Evolutionary conservation across 2,797 vertebrate species (phyloP), one percentile per base, ranked within the genome.

Genomic region (Hoplostethus mediterraneus): DNA sequence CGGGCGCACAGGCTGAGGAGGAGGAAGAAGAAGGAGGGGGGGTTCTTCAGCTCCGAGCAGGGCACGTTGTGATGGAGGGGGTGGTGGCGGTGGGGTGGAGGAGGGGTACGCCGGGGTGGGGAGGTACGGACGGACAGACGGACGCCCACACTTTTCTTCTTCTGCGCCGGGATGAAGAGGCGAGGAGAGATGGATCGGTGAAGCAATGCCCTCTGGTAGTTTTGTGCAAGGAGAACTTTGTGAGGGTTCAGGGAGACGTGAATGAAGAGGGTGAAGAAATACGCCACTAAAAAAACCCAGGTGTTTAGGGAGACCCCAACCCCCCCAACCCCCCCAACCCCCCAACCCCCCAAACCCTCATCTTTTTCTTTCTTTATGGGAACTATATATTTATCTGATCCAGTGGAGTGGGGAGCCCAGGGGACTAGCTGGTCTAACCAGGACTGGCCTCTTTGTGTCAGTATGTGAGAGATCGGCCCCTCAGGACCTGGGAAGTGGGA

Each of bases 1-100:
- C 82, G 89, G 82, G 90, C 90, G 12, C 93, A 95, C 86, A 83
- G 92, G 65, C 87, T 85, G 70, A 91, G 89, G 56, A 92, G 73
- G 71, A 92, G 85, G 76, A 92, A 93, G 73, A 95, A 94, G 89
- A 95, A 95, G 64, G 94, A 95, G 45, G 85, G 89, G 0, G 94
- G 89, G 14, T 93, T 94, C 86, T 94, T 94, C 73, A 77, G 82
- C 0, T 73, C 91, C 0, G 94, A 95, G 63, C 93, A 93, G 72
- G 86, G 92, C 5, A 90, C 91, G 64, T 91, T 95, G 85, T 95
- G 87, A 95, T 21, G 47, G 42, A 38, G 40, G 21, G 51, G 59
- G 57, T n/a, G n/a, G 13, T 38, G 67, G 54, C 40, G 16, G 33
- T 9, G 40, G 21, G n/a, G n/a, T n/a, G 28, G 13, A 1, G 30